Evolutionary conservation across 1,140 invertebrate species (phyloP), one percentile per base, ranked within the genome.

Genomic region (Carposina sasakii): DNA sequence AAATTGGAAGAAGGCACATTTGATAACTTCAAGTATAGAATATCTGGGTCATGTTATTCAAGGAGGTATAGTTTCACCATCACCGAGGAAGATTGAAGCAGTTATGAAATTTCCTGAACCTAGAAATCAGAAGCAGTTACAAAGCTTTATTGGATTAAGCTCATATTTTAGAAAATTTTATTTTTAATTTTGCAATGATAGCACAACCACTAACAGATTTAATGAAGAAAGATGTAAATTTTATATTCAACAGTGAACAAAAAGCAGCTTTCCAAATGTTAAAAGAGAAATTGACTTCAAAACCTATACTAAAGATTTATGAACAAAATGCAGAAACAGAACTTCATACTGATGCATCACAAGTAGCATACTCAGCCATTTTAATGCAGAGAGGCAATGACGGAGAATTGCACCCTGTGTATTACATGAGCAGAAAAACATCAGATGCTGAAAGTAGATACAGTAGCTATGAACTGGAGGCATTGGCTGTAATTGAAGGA

Each of bases 401-500:
- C 21, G 48, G 45, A 21, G 24, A 36, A 3, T 26, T 59, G 12
- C 55, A 62, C 23, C 63, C 66, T 1, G 52, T 63, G 1, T 41
- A 59, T 19, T 66, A 53, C 8, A 55, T 60, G 50, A 66, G 57
- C 42, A 45, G 28, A 1, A 59, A 47, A 31, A 74, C 87, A 12
- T 63, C 44, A n/a, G 60, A 64, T 6, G 39, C 56, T 10, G 85
- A 89, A 61, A 57, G 22, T 3, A 73, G 72, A 19, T 88, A 85
- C 43, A 48, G 53, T 2, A 63, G 67, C 46, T 82, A 81, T 54
- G 69, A 81, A 28, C 40, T 82, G 12, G 76, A 83, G 44, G 54
- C 61, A 0, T 46, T 85, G 13, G 77, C 82, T 3, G 47, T 83
- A 3, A 53, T 81, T 12, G 53, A 62, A 52, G 63, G 68, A 1